Evolutionary conservation across 2,113 vertebrate genomes (phyloP).

Genomic region (Erinaceus europaeus): DNA sequence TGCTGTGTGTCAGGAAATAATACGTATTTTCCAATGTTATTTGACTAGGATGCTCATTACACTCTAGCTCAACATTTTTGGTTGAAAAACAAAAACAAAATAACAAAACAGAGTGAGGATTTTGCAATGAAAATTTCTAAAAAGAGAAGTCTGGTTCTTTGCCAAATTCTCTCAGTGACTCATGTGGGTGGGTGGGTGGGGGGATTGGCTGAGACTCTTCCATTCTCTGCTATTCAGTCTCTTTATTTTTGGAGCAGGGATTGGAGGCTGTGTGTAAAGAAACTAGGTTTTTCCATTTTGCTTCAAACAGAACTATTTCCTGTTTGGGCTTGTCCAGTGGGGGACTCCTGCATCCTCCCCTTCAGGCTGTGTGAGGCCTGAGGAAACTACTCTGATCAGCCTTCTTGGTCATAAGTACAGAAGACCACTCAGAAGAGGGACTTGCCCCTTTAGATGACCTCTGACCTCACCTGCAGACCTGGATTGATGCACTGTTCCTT

Average conservation of each 20-base stretch:
- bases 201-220: not conserved
- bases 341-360: not conserved
- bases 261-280: too few relatives aligned
- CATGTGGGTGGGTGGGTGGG: too few relatives aligned
- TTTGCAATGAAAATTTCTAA: not conserved
- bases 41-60: not conserved
- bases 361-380: too few relatives aligned
- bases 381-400: not conserved
- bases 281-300: too few relatives aligned
- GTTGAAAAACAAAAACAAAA: not conserved
- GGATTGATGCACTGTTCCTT: not conserved
- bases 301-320: not conserved
- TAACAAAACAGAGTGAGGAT: not conserved
- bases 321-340: fast-evolving
- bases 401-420: not conserved
- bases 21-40: not conserved
- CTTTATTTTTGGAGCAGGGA: not conserved
- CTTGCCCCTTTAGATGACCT: not conserved
- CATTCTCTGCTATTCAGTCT: not conserved
- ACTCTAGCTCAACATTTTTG: not conserved
- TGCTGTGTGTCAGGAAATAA: not conserved
- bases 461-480: not conserved
- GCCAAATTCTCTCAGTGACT: too few relatives aligned
- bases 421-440: not conserved
- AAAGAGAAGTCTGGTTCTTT: not conserved